phyloP scores from a whole-genome alignment of 1,140 invertebrate genomes.

The Campoletis sonorensis region DNA sequence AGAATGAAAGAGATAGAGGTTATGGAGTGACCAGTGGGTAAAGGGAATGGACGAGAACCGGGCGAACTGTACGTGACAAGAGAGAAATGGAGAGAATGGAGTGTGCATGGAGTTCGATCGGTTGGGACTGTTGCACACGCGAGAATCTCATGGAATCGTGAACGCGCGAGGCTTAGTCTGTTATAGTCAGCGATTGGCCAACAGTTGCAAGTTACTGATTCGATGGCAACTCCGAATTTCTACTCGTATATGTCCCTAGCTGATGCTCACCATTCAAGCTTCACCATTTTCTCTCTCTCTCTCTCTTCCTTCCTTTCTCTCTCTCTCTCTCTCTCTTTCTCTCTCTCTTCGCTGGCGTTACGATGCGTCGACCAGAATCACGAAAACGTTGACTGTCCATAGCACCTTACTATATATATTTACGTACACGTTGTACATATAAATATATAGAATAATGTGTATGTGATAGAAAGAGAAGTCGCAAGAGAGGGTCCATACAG shows the following conservation, averaged over 20 bases:
- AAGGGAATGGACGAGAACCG: constrained; percentile 59
- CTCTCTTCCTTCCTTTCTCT: constrained; percentile 16
- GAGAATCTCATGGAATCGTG: constrained; percentile 39
- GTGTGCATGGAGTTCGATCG: constrained; percentile 45
- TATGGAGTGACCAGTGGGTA: constrained; percentile 52
- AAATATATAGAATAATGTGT: neutral
- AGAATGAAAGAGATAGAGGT: constrained; percentile 41
- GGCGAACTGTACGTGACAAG: constrained; percentile 51
- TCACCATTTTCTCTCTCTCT: constrained; percentile 11
- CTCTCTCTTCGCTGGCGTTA: constrained; percentile 2
- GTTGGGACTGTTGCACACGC: constrained; percentile 23
- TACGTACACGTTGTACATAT: neutral
- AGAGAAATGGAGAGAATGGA: neutral
- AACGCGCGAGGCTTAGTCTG: neutral
- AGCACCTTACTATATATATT: neutral
- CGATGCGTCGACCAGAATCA: constrained; percentile 32
- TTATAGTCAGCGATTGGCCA: constrained; percentile 3
- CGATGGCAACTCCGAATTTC: constrained; percentile 28
- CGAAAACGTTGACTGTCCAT: constrained; percentile 23
- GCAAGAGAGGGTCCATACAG: constrained; percentile 38
- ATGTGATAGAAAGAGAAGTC: constrained; percentile 49
- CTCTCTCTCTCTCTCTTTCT: constrained; percentile 16
- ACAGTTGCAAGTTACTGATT: constrained; percentile 33
- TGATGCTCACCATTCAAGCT: constrained; percentile 32
- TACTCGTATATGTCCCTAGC: constrained; percentile 33